A percentile compares a stretch with the other conserved stretches of the same genome.
phyloP scores from a whole-genome alignment of 1,140 invertebrate species.

The Bacillus rossius region DNA sequence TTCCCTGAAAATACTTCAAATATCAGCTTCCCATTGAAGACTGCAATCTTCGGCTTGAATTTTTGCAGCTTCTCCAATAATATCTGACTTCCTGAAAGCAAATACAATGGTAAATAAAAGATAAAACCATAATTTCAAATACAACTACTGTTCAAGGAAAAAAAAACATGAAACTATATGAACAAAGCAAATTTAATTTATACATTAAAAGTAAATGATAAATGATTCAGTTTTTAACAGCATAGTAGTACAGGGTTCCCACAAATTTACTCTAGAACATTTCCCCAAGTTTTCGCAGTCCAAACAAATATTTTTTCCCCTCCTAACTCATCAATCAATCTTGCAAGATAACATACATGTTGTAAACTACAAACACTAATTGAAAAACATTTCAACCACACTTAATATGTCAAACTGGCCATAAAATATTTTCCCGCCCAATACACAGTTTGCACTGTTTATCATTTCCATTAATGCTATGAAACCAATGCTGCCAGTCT shows the following conservation, averaged over 20 bases:
- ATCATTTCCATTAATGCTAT: no score
- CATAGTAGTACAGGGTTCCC: neutral
- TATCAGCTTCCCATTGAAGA: constrained; percentile 97
- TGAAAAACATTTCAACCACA: no score
- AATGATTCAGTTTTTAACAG: neutral
- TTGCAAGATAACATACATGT: no score
- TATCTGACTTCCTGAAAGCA: constrained; percentile 67
- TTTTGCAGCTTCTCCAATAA: constrained; percentile 87
- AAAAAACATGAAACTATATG: neutral
- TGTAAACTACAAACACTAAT: no score
- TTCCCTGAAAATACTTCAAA: constrained; percentile 97
- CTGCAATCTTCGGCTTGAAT: constrained; percentile 93
- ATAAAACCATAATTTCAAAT: neutral
- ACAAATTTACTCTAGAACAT: no score
- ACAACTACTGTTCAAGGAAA: neutral
- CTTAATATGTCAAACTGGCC: no score
- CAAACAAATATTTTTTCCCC: no score
- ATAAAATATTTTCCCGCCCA: no score
- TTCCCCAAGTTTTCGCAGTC: no score
- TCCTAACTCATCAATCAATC: no score
- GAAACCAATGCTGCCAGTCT: no score
- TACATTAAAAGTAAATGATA: neutral
- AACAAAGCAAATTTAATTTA: neutral
- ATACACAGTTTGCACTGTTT: no score
- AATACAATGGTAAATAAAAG: constrained; percentile 8